Evolutionary conservation across 2,797 vertebrate genomes (phyloP).

Genomic region (Amniataba percoides): DNA sequence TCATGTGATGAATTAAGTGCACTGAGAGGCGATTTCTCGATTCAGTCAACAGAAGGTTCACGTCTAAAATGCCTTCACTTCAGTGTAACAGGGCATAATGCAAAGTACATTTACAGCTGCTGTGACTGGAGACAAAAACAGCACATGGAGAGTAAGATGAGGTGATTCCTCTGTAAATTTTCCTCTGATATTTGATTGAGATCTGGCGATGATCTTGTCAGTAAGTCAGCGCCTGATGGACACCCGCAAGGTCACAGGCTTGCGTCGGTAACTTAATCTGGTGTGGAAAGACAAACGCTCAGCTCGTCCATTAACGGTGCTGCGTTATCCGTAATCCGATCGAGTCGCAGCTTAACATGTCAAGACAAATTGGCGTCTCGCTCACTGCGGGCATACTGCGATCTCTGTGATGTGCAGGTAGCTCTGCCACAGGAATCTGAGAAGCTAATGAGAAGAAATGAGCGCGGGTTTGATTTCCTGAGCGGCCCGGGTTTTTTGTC

Average conservation of each 20-base stretch:
- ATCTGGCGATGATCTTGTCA: conserved; percentile 54
- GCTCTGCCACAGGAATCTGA: conserved; percentile 52
- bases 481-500: neutral
- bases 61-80: too few species aligned
- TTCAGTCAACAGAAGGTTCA: too few species aligned
- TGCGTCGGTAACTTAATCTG: conserved; percentile 63
- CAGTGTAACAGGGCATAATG: too few species aligned
- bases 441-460: conserved; percentile 55
- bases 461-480: conserved; percentile 51
- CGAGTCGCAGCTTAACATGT: conserved; percentile 76
- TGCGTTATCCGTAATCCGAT: conserved; percentile 63
- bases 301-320: conserved; percentile 71
- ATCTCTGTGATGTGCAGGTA: conserved; percentile 53
- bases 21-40: too few species aligned
- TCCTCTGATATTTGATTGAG: conserved; percentile 51
- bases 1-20: too few species aligned
- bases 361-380: conserved; percentile 73
- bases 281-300: conserved; percentile 47
- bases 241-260: conserved; percentile 68
- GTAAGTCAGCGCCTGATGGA: conserved; percentile 49
- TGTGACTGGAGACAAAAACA: neutral
- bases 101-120: neutral
- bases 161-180: conserved; percentile 14
- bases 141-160: neutral
- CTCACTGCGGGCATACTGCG: conserved; percentile 7